Percentiles rank a stretch among this genome's conserved stretches.
Conservation (phyloP, 2,797 vertebrate species). For the Scyliorhinus canicula region DNA sequence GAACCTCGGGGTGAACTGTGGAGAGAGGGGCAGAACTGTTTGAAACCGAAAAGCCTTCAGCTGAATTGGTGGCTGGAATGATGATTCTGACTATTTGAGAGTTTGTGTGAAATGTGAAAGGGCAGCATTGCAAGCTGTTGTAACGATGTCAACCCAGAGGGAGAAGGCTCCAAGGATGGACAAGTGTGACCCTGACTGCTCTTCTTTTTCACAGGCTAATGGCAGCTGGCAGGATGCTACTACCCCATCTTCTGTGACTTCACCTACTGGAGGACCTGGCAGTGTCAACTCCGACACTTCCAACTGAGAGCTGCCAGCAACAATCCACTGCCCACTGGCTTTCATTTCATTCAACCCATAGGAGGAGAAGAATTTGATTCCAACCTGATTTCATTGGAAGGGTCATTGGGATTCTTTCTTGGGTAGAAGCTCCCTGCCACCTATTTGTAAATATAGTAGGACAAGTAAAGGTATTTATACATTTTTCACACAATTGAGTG, state of each 20-base stretch:
- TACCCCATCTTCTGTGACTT: constrained; percentile 64
- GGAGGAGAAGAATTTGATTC: constrained; percentile 42
- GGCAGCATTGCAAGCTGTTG: not conserved
- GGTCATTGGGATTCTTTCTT: not conserved
- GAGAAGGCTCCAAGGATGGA: not conserved
- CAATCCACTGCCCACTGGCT: not conserved
- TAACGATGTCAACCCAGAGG: not conserved
- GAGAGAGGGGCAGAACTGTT: not conserved
- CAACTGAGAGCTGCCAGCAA: constrained; percentile 54
- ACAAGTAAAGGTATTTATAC: constrained; percentile 43
- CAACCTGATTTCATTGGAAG: not conserved
- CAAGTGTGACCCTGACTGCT: not conserved
- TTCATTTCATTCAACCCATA: constrained; percentile 41
- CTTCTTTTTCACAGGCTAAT: constrained; percentile 60
- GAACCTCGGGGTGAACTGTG: not conserved
- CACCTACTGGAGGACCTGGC: constrained; percentile 66
- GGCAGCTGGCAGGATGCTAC: constrained; percentile 74
- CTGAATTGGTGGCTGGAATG: not conserved
- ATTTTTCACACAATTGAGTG: constrained; percentile 41
- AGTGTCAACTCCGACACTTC: constrained; percentile 74
- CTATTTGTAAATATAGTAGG: constrained; percentile 40
- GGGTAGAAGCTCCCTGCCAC: constrained; percentile 50
- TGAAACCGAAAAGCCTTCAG: not conserved
- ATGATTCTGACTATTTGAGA: not conserved
- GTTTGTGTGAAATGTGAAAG: not conserved